These are phyloP conservation scores for Microctenopoma steveboyesi DNA, from an alignment of 2,797 vertebrate genomes.

Conservation along the genomic window DNA sequence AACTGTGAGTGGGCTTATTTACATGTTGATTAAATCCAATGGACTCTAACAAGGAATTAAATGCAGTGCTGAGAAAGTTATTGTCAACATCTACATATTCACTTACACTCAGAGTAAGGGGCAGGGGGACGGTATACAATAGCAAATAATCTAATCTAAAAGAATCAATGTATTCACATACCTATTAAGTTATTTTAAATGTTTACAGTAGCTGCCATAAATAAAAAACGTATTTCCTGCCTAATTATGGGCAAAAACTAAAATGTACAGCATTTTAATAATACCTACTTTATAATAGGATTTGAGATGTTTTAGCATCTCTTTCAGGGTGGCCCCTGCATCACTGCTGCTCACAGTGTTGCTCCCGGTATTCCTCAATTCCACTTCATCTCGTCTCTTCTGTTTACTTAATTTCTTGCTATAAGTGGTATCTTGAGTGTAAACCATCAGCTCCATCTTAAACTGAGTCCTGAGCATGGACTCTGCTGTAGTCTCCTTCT, in stretches of 20 bases:
- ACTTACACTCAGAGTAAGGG: no score
- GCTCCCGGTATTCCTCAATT: rapidly evolving
- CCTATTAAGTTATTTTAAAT: neutral
- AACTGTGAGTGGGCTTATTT: no score
- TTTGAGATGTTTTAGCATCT: conserved; percentile 81
- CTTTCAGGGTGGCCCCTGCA: conserved; percentile 24
- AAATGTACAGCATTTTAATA: neutral
- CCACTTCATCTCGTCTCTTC: conserved; percentile 9
- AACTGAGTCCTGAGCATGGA: conserved; percentile 83
- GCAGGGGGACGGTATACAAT: no score
- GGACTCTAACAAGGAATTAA: no score
- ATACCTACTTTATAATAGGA: conserved; percentile 86
- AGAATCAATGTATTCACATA: neutral
- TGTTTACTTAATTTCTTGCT: conserved; percentile 5
- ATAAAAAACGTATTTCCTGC: neutral
- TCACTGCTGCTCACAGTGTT: rapidly evolving
- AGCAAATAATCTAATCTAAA: no score
- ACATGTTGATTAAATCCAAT: no score
- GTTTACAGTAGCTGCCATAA: neutral
- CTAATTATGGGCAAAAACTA: neutral
- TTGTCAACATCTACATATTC: no score
- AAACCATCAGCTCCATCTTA: conserved; percentile 88
- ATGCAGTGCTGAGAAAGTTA: no score
- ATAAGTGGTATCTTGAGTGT: conserved; percentile 88
- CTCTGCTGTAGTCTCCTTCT: conserved; percentile 77